Conservation (phyloP, 2,797 vertebrate genomes). For the Tympanoctomys barrerae region DNA sequence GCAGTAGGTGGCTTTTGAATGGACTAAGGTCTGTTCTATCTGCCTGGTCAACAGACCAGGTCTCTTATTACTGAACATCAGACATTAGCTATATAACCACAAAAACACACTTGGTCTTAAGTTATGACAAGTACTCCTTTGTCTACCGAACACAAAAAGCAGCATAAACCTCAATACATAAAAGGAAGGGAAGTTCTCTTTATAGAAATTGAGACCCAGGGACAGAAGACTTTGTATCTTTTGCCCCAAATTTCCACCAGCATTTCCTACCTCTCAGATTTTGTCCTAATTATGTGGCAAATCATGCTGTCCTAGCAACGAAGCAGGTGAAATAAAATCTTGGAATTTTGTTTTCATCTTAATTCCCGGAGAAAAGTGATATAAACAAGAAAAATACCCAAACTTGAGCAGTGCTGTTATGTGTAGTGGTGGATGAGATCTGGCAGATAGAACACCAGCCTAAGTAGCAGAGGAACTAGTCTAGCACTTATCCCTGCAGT, state of each 20-base stretch:
- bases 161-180: not conserved
- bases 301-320: not conserved
- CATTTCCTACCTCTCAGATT: not conserved
- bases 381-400: not conserved
- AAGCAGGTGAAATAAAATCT: not conserved
- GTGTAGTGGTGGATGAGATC: not conserved
- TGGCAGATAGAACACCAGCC: not conserved
- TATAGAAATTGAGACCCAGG: not conserved
- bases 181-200: not conserved
- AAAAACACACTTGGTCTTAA: conserved; percentile 18
- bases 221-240: not conserved
- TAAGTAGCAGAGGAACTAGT: not conserved
- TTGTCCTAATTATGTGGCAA: not conserved
- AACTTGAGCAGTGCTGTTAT: not conserved
- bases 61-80: conserved; percentile 35
- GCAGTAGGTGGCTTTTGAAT: conserved; percentile 2
- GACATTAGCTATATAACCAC: not conserved
- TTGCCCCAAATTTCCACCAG: not conserved
- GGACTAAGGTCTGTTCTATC: not conserved
- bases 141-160: not conserved
- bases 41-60: not conserved
- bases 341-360: not conserved
- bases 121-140: not conserved
- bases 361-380: conserved; percentile 25
- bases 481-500: not conserved